phyloP scores from a whole-genome alignment of 37 sponge, comb jelly and placozoan species.

The Hormiphora californensis region DNA sequence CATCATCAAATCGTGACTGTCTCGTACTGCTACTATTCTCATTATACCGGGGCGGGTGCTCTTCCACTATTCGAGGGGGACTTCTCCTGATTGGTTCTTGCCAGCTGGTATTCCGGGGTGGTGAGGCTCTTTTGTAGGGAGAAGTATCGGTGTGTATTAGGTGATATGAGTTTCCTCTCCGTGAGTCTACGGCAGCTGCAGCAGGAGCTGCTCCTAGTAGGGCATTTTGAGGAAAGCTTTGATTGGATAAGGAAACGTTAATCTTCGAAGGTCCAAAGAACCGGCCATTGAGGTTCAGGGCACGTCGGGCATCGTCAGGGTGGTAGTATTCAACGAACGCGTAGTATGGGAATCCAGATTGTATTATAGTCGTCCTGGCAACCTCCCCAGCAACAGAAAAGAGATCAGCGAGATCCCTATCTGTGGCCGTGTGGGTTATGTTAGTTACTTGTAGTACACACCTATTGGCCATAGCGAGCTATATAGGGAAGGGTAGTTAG shows the following conservation, averaged over 20 bases:
- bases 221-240: not conserved
- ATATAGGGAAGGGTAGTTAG: too few relatives aligned
- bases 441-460: slow-evolving; percentile 43
- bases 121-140: too few relatives aligned
- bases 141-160: too few relatives aligned
- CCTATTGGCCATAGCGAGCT: not conserved
- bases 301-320: not conserved
- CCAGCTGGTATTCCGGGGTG: too few relatives aligned
- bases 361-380: slow-evolving; percentile 15
- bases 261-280: slow-evolving; percentile 53
- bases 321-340: slow-evolving; percentile 19
- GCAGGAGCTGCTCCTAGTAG: slow-evolving; percentile 31
- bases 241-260: not conserved
- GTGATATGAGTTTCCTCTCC: too few relatives aligned
- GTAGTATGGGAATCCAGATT: slow-evolving; percentile 37
- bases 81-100: too few relatives aligned
- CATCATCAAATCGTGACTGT: too few relatives aligned
- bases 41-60: too few relatives aligned
- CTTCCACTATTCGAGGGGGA: too few relatives aligned
- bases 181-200: too few relatives aligned
- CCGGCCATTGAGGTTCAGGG: slow-evolving; percentile 16
- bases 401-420: slow-evolving; percentile 1
- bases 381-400: slow-evolving; percentile 50
- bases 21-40: too few relatives aligned
- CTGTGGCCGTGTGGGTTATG: slow-evolving; percentile 35